Percentiles rank a stretch among this genome's conserved stretches.
phyloP scores from a whole-genome alignment of 2,113 vertebrate genomes.

The Tragelaphus scriptus region DNA sequence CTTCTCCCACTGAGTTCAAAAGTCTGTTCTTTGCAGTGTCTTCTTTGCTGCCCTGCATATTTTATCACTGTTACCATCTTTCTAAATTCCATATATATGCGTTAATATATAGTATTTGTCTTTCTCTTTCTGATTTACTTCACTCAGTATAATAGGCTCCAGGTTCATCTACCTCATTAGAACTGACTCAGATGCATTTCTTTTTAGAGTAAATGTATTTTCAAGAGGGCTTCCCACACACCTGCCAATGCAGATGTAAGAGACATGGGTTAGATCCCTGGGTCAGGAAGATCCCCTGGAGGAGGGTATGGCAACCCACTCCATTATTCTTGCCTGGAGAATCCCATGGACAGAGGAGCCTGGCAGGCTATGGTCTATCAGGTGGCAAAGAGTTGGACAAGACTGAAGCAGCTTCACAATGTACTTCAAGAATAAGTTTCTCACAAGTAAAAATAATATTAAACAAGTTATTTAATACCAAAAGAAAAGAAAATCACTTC shows the following conservation, averaged over 20 bases:
- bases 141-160: neutral
- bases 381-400: neutral
- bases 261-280: neutral
- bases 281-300: neutral
- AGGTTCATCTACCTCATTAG: neutral
- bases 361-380: neutral
- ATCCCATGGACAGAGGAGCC: neutral
- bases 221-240: neutral
- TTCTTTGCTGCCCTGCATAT: neutral
- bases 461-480: neutral
- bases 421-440: neutral
- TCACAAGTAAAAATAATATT: neutral
- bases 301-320: neutral
- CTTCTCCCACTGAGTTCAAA: neutral
- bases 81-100: fast-evolving
- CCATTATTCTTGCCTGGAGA: neutral
- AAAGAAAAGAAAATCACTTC: neutral
- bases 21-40: neutral
- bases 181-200: neutral
- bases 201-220: neutral
- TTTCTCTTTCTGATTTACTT: neutral
- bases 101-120: neutral
- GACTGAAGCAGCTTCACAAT: neutral
- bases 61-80: neutral
- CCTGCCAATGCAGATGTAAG: neutral